Evolutionary conservation across 1,140 invertebrate species (phyloP), one percentile per base, ranked within the genome.

Genomic region (Steinernema feltiae): DNA sequence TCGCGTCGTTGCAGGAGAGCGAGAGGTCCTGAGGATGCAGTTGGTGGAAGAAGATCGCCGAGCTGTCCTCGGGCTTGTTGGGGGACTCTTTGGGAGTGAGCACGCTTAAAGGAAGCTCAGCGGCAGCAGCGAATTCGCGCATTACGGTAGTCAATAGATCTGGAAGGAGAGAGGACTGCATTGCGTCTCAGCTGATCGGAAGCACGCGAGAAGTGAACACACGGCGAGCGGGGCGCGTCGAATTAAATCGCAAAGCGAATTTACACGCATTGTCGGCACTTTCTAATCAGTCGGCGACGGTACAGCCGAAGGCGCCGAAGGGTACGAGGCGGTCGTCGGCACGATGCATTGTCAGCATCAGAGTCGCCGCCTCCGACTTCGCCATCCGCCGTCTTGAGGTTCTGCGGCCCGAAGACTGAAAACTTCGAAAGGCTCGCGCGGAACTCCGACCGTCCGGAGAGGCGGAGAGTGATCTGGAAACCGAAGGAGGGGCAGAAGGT

Each of bases 131-230:
- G 53, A 63, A 21, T 27, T 63, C 53, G 53, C 53, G 53, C 53
- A 63, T 63, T 63, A 63, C 53, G 53, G 53, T 63, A 63, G 53
- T 27, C 7, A 63, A 63, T 7, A 63, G 24, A 63, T 63, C 53
- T 63, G 53, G 53, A 63, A 63, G 15, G 7, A 41, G 35, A 41
- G 53, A 63, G 53, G 53, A 15, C 7, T 63, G 53, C 53, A 17
- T 12, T 3, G 15, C 12, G 24, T 15, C 53, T 63, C 35, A 41
- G 35, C 35, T 41, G 35, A 41, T 41, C 35, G 35, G 35, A 18
- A 41, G 18, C 35, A 41, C 7, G 18, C 7, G 7, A 41, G 35
- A 18, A 41, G 35, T 41, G 35, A 41, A 21, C 24, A 27, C 53
- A 21, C 7, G 53, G 7, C 15, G 53, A 3, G 7, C 24, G 53